Evolutionary conservation across 1,140 invertebrate genomes (phyloP), one percentile per base, ranked within the genome.

Genomic region (Anastrepha ludens): DNA sequence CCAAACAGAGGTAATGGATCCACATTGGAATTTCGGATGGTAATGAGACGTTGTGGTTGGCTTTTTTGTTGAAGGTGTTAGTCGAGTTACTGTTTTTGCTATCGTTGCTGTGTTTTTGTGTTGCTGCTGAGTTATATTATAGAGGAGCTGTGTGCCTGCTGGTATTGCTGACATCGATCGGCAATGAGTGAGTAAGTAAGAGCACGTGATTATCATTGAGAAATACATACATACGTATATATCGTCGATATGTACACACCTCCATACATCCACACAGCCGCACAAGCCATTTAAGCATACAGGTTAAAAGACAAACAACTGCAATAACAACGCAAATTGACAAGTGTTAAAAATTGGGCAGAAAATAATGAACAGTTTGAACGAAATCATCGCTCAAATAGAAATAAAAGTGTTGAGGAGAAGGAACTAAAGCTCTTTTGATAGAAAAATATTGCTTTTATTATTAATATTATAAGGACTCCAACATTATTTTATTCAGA

Each of bases 161-260:
- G 41, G 39, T 44, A 39, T 44, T 74, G 41, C 13, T 74, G 67
- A 11, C 44, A 44, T 4, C 39, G 8, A 74, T n/a, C 41, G 41
- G 41, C 6, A 44, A 39, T 74, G 41, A 29, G 67, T 44, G 67
- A 74, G 41, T 47, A 74, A 47, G 67, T 74, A 15, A 47, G 67
- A 74, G 67, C 67, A 74, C 67, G 67, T 74, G 67, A 74, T 44
- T 15, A 44, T 74, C 39, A 74, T 74, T 74, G 67, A 74, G 67
- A 74, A 74, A 74, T 74, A 44, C 67, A 74, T 17, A 70, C 67
- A 70, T 41, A 74, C 39, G 39, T 41, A 62, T 17, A 62, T 62
- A 55, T 55, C 17, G 15, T 62, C 17, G 0, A 62, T 62, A 11
- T 62, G 17, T 62, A 62, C 15, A 13, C 2, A 62, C 17, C 5